These are phyloP conservation scores for Bombus sibiricus DNA, from an alignment of 1,140 invertebrate genomes.

Conservation along the genomic window DNA sequence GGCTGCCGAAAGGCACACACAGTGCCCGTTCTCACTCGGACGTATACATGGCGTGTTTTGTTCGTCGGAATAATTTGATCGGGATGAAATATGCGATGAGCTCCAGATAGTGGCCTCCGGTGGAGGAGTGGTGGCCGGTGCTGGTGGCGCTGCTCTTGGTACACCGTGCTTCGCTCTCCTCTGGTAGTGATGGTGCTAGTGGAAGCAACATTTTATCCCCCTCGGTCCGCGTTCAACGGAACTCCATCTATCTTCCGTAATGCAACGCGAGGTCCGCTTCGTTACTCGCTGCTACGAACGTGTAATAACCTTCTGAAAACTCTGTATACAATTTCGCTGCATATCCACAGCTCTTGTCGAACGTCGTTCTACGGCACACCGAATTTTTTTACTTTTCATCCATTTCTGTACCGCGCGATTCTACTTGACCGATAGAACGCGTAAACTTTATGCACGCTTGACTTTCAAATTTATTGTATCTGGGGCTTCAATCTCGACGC, in stretches of 20 bases:
- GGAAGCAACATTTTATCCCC: conserved; percentile 54
- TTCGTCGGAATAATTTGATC: conserved; percentile 73
- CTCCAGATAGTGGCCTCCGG: conserved; percentile 62
- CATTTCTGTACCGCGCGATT: no score
- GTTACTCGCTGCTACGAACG: conserved; percentile 34
- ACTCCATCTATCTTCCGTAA: conserved; percentile 61
- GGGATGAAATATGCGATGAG: conserved; percentile 71
- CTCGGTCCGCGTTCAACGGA: conserved; percentile 48
- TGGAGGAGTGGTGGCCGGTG: conserved; percentile 46
- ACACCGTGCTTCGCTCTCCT: neutral
- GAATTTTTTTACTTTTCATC: no score
- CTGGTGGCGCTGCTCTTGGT: conserved; percentile 27
- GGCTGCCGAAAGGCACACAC: conserved; percentile 8
- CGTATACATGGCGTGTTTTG: conserved; percentile 65
- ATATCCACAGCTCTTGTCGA: neutral
- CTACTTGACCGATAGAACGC: no score
- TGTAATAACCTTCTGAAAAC: conserved; percentile 33
- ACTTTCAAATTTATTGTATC: no score
- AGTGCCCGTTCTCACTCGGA: conserved; percentile 45
- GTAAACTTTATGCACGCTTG: no score
- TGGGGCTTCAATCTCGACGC: no score
- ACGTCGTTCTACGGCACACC: no score
- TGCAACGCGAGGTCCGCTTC: conserved; percentile 35
- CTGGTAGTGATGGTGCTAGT: conserved; percentile 34
- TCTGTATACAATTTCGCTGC: conserved; percentile 25